Evolutionary conservation across 2,888 invertebrate genomes (phyloP).

Genomic region (Epicampocera succincta): DNA sequence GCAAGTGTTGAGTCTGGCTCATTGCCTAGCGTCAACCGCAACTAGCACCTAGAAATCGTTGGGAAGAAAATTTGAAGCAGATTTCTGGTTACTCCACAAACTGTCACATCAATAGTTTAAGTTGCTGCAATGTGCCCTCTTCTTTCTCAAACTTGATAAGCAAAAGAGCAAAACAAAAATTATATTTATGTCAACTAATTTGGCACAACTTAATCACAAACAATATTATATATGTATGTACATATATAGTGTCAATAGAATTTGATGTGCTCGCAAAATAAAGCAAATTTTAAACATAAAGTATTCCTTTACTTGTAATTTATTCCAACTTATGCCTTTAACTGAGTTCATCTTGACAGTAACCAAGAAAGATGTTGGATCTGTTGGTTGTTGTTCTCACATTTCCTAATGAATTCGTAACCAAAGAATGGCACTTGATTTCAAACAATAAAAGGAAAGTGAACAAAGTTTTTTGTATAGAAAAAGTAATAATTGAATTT

Average conservation of each 20-base stretch:
- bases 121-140: too few species aligned
- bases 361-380: not conserved
- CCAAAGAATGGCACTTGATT: slow-evolving; percentile 16
- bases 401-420: slow-evolving; percentile 25
- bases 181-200: too few species aligned
- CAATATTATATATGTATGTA: slow-evolving; percentile 4
- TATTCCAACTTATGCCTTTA: not conserved
- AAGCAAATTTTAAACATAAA: not conserved
- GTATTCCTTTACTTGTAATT: not conserved
- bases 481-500: slow-evolving; percentile 46
- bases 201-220: too few species aligned
- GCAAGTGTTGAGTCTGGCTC: too few species aligned
- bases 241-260: slow-evolving; percentile 64
- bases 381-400: slow-evolving; percentile 5
- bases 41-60: too few species aligned
- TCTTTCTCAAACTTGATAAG: too few species aligned
- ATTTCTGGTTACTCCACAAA: too few species aligned
- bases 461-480: slow-evolving; percentile 2
- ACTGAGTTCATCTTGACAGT: not conserved
- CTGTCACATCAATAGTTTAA: too few species aligned
- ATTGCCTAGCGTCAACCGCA: too few species aligned
- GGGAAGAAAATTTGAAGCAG: too few species aligned
- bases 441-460: slow-evolving; percentile 8
- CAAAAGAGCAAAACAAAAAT: too few species aligned
- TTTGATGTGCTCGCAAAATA: slow-evolving; percentile 34